phyloP scores from a whole-genome alignment of 2,797 vertebrate genomes.

The Echiichthys vipera region DNA sequence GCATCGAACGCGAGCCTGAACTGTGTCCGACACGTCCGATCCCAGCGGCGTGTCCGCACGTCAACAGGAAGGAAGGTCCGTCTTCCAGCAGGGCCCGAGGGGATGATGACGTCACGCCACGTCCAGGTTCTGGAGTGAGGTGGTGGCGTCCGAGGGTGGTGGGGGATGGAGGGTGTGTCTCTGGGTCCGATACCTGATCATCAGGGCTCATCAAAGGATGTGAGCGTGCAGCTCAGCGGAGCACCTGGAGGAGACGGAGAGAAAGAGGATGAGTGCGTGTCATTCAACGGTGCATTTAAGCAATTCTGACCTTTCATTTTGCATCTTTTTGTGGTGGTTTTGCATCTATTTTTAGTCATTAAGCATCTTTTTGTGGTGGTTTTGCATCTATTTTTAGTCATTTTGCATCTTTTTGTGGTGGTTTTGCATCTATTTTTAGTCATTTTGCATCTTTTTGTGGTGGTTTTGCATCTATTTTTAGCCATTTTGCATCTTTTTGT shows the following conservation, averaged over 20 bases:
- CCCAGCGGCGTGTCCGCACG: neutral
- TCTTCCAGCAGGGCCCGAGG: neutral
- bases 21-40: neutral
- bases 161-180: neutral
- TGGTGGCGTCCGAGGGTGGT: neutral
- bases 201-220: neutral
- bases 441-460: too few species aligned
- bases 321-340: too few species aligned
- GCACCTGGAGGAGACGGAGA: constrained; percentile 49
- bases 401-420: too few species aligned
- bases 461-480: too few species aligned
- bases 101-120: neutral
- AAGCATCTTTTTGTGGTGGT: too few species aligned
- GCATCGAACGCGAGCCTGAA: neutral
- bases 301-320: too few species aligned
- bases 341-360: too few species aligned
- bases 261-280: too few species aligned
- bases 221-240: neutral
- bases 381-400: too few species aligned
- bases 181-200: neutral
- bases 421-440: too few species aligned
- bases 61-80: constrained; percentile 2
- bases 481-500: too few species aligned
- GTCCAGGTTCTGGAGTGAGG: neutral
- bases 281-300: too few species aligned